These are phyloP conservation scores for Syrmaticus mikado DNA, from an alignment of 2,113 vertebrate species.

Conservation along the genomic window DNA sequence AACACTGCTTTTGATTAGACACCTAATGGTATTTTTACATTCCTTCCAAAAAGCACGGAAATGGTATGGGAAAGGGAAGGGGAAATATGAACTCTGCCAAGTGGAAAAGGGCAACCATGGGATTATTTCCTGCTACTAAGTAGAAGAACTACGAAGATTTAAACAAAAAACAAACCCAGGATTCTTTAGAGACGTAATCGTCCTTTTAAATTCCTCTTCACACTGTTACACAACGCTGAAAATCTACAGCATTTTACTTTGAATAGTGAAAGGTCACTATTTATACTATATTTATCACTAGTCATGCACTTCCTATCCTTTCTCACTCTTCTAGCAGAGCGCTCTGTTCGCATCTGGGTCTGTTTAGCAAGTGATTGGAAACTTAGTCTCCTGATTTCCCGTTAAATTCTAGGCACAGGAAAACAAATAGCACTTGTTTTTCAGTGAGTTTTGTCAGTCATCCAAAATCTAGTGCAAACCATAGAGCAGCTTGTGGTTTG, in stretches of 20 bases:
- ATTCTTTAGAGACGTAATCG: not conserved
- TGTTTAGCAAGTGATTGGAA: conserved; percentile 85
- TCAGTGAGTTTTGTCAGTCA: conserved; percentile 80
- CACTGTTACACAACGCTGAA: conserved; percentile 37
- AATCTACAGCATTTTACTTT: conserved; percentile 39
- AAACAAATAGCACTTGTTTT: conserved; percentile 89
- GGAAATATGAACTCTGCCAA: conserved; percentile 10
- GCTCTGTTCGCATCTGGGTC: conserved; percentile 79
- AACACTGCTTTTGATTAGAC: not conserved
- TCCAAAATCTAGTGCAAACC: conserved; percentile 79
- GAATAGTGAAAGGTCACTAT: conserved; percentile 50
- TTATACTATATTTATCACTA: conserved; percentile 51
- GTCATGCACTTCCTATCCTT: conserved; percentile 61
- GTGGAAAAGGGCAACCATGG: conserved; percentile 35
- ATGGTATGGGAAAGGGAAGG: not conserved
- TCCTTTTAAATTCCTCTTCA: conserved; percentile 55
- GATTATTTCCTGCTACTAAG: conserved; percentile 59
- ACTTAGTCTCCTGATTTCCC: conserved; percentile 84
- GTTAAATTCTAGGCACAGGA: conserved; percentile 84
- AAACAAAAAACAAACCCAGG: not conserved
- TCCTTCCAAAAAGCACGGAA: conserved; percentile 34
- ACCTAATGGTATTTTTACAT: conserved; percentile 3
- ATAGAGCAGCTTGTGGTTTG: conserved; percentile 78
- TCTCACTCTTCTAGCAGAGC: conserved; percentile 23
- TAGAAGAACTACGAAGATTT: not conserved